Evolutionary conservation across 2,888 invertebrate genomes (phyloP), one percentile per base, ranked within the genome.

Genomic region (Netelia virgata): DNA sequence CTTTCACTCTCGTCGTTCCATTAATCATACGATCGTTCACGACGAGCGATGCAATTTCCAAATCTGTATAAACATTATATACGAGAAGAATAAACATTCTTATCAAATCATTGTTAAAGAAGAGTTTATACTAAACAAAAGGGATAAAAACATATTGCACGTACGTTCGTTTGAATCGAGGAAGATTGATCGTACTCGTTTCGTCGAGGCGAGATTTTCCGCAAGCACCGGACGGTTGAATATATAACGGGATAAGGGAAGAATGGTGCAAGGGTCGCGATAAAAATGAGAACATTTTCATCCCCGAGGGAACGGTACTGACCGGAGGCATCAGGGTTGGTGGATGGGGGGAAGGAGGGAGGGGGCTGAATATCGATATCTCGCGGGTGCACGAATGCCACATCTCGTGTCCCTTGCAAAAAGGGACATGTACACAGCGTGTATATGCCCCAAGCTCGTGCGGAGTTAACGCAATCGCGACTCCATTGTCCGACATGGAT

Each of bases 401-500:
- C 50, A 18, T 9, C 9, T 47, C 43, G 18, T 55, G 43, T 76
- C 11, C 59, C 23, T 28, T 14, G 47, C 16, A 14, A 14, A 68
- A 50, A 50, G 50, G 57, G 57, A 57, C 57, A 57, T 43, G 36
- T 28, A 10, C 28, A 36, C 53, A 47, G 43, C 41, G 41, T 23
- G 61, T 61, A 61, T 55, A 66, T 76, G 36, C 72, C 14, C 14
- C 57, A n/a, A 53, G 41, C 83, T 63, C 18, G 10, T 43, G 74
- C 5, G 28, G 41, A 73, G 57, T 76, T 73, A 84, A 75, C 68
- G 75, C 79, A 68, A 74, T 77, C 69, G 53, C 55, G 61, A 68
- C 23, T 77, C 81, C 74, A 85, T 83, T 85, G 78, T 75, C 70
- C 61, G 47, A 50, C 16, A 20, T 77, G 61, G 74, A 83, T 83